Base-by-base conservation (phyloP, 2,888 invertebrate species). In the Ethmia dodecea region DNA sequence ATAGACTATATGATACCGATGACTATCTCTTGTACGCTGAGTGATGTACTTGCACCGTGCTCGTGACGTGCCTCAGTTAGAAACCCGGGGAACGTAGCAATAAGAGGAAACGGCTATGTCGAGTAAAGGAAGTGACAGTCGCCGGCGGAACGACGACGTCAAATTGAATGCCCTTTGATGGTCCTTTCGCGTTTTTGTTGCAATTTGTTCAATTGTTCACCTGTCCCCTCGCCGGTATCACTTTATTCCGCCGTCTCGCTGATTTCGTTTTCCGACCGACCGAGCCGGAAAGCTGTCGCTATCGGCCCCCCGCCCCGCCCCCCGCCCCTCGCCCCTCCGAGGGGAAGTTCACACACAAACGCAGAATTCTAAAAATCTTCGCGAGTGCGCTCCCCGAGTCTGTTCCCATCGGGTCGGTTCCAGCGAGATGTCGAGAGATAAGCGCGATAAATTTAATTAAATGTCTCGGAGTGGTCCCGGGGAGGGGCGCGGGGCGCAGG, bases 391-490 rank as follows among this genome's bases (percentile, higher is more conserved):
- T n/a, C 55, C 62, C 65, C 57, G 68, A 12, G 32, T 61, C 64
- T 69, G 68, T 77, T 79, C 75, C 73, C 79, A 77, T 71, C 68
- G 74, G 53, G 44, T 10, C 26, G 11, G 60, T 53, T n/a, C n/a
- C n/a, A n/a, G 62, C 57, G 69, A 67, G 72, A 76, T 75, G 73
- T 62, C 61, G 55, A 60, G 52, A 66, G 83, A 81, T 83, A 78
- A 78, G 62, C 57, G 52, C 72, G 77, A 81, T 84, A 79, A 79
- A 81, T 84, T 80, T 79, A 84, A 81, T 83, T 72, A 81, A 80
- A 75, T 56, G 66, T 74, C 66, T 62, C 60, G 40, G 47, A 58
- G 55, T 51, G 55, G 56, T 60, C 60, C 46, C 34, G 33, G 38
- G 38, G 12, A 13, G 33, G 42, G 33, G 41, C 34, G 34, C 44